Evolutionary conservation across 64 coral and sea anemone species (phyloP).

Genomic region (Trachythela sp.): DNA sequence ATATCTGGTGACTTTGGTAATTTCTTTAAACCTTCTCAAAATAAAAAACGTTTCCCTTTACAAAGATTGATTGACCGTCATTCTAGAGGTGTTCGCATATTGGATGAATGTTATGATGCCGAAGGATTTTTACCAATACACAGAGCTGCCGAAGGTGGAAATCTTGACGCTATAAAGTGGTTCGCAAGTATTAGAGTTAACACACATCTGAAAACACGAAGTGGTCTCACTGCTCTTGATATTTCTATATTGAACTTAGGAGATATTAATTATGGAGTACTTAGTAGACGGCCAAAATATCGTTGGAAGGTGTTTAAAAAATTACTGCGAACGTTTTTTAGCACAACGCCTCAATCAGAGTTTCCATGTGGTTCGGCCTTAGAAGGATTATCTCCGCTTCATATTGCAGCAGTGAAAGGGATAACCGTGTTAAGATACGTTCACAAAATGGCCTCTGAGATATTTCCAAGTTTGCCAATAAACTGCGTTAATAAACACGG

Average conservation of each 20-base stretch:
- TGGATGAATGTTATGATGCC: conserved; percentile 58
- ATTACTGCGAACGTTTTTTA: background rate
- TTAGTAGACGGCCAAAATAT: background rate
- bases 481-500: background rate
- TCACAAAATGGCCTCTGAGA: background rate
- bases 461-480: background rate
- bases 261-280: background rate
- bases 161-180: conserved; percentile 10
- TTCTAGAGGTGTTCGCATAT: conserved; percentile 3
- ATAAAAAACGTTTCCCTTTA: background rate
- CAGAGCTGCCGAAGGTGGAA: conserved; percentile 63
- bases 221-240: conserved; percentile 17
- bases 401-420: background rate
- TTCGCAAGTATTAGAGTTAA: conserved; percentile 49
- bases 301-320: background rate
- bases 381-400: background rate
- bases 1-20: conserved; percentile 19
- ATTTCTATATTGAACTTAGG: conserved; percentile 43
- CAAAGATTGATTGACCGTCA: conserved; percentile 22
- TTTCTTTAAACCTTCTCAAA: background rate
- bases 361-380: background rate
- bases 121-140: conserved; percentile 62
- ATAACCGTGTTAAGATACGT: background rate
- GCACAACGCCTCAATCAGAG: background rate
- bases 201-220: background rate